Evolutionary conservation across 2,113 vertebrate species (phyloP).

Genomic region (Zeus faber): DNA sequence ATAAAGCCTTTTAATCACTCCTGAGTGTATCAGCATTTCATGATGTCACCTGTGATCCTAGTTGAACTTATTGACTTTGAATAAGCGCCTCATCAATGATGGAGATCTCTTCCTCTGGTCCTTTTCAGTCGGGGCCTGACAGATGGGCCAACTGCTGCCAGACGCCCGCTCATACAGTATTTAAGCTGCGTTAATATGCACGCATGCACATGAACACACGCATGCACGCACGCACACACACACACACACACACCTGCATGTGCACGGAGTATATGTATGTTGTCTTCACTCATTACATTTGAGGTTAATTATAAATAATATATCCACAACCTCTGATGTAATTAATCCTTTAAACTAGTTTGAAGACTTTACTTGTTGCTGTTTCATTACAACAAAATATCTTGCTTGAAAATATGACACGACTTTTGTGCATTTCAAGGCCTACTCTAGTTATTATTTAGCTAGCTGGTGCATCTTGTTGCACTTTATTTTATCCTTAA

Average conservation of each 20-base stretch:
- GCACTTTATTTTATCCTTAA: no score
- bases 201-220: conserved; percentile 9
- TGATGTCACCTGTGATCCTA: conserved; percentile 45
- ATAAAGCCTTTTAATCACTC: conserved; percentile 12
- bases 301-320: no score
- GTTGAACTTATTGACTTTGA: conserved; percentile 52
- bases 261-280: no score
- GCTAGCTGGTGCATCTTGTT: no score
- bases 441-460: no score
- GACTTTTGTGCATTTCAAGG: no score
- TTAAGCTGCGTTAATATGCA: conserved; percentile 18
- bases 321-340: no score
- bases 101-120: conserved; percentile 49
- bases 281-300: no score
- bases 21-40: conserved; percentile 43
- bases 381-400: no score
- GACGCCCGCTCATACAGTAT: conserved; percentile 47
- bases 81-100: conserved; percentile 57
- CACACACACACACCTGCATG: not conserved
- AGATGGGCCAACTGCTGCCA: conserved; percentile 62
- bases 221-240: not conserved
- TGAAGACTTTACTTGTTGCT: no score
- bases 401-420: no score
- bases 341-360: no score
- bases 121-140: conserved; percentile 29